Conservation (phyloP, 2,113 vertebrate species). For the Scomber japonicus region DNA sequence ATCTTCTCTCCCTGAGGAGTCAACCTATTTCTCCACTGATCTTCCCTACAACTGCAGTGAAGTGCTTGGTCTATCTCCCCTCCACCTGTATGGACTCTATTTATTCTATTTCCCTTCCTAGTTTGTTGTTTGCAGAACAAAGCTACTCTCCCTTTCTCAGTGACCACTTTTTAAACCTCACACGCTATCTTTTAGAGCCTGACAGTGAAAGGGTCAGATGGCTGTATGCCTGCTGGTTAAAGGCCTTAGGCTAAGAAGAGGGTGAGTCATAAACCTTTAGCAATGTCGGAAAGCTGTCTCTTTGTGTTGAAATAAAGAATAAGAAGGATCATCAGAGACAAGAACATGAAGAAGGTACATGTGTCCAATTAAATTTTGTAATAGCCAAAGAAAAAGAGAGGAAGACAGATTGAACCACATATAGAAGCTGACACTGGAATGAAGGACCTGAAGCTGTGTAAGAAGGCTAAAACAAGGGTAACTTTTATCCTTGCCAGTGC, state of each 20-base stretch:
- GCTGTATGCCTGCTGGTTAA: slow-evolving; percentile 38
- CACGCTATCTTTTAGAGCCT: slow-evolving; percentile 9
- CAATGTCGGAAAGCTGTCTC: slow-evolving; percentile 29
- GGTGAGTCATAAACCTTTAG: slow-evolving; percentile 6
- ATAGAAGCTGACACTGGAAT: slow-evolving; percentile 21
- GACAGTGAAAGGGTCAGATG: slow-evolving; percentile 41
- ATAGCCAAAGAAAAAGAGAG: not conserved
- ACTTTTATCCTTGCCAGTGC: slow-evolving; percentile 45
- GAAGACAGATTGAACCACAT: not conserved
- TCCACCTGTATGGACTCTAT: slow-evolving; percentile 35
- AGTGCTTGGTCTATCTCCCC: slow-evolving; percentile 22
- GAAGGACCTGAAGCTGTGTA: not conserved
- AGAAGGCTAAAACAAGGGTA: slow-evolving; percentile 27
- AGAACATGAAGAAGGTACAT: not conserved
- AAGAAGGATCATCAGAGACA: slow-evolving; percentile 13
- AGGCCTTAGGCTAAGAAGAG: slow-evolving; percentile 43
- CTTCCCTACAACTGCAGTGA: slow-evolving; percentile 33
- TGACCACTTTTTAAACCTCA: slow-evolving; percentile 19
- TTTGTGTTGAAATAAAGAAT: slow-evolving; percentile 33
- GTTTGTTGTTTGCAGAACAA: slow-evolving; percentile 36
- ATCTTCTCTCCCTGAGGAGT: slow-evolving; percentile 46
- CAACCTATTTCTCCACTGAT: slow-evolving; percentile 56
- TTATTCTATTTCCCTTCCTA: not conserved
- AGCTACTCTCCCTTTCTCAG: not conserved
- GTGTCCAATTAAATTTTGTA: not conserved